These are phyloP conservation scores for Pangasius larnaudii DNA, from an alignment of 2,797 vertebrate genomes.

Conservation along the genomic window DNA sequence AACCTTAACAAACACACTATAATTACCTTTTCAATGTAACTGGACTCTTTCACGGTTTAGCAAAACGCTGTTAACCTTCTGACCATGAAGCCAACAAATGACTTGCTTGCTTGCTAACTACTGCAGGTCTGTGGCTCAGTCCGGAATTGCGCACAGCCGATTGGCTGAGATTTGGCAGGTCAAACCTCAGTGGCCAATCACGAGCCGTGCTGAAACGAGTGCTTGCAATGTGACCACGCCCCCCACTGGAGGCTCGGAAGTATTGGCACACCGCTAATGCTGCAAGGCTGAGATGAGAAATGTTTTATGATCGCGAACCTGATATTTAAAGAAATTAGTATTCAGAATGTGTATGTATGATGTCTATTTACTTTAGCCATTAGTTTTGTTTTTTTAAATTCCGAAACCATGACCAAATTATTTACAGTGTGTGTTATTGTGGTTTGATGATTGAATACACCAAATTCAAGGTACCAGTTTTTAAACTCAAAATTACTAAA, in stretches of 20 bases:
- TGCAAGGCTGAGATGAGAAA: neutral
- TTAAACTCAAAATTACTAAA: neutral
- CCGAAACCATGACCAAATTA: neutral
- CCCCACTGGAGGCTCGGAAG: neutral
- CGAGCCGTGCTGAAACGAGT: neutral
- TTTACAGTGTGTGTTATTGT: neutral
- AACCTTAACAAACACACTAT: neutral
- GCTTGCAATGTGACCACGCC: neutral
- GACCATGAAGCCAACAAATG: neutral
- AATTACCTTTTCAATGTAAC: conserved; percentile 1
- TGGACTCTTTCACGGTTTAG: neutral
- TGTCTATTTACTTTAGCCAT: neutral
- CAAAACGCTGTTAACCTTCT: neutral
- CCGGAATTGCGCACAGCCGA: neutral
- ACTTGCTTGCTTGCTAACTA: conserved; percentile 10
- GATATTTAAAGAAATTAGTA: neutral
- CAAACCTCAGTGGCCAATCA: conserved; percentile 46
- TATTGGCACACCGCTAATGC: neutral
- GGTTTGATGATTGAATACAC: neutral
- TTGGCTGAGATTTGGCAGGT: conserved; percentile 28
- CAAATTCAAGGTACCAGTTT: too few relatives aligned
- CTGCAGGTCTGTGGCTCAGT: neutral
- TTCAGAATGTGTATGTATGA: neutral
- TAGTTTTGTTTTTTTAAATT: neutral
- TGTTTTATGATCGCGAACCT: neutral